These are phyloP conservation scores for Phylloscopus whistleri DNA, from an alignment of 2,113 vertebrate species.

Conservation along the genomic window DNA sequence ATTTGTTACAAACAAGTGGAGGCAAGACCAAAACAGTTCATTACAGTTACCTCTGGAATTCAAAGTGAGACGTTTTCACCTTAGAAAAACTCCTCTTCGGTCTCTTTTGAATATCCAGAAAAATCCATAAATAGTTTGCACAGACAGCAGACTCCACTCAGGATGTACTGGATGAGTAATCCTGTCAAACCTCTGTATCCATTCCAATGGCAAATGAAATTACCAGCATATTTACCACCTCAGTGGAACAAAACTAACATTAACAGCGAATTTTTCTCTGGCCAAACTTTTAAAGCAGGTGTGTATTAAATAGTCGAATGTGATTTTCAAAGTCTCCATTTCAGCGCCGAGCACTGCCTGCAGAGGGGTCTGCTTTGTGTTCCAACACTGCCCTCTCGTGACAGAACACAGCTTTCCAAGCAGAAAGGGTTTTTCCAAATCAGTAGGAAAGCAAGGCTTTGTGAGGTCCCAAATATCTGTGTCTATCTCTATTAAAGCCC, in stretches of 20 bases:
- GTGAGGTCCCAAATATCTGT: background rate
- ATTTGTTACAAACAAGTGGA: background rate
- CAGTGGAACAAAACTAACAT: background rate
- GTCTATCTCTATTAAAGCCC: background rate
- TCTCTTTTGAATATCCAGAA: background rate
- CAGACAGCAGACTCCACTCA: background rate
- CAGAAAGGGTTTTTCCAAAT: background rate
- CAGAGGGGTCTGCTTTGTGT: background rate
- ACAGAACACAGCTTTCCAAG: background rate
- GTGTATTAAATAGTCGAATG: background rate
- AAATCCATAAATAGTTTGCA: background rate
- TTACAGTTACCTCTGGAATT: background rate
- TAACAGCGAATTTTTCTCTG: background rate
- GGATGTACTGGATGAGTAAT: background rate
- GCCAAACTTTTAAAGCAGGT: background rate
- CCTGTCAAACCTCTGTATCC: background rate
- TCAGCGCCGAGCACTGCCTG: background rate
- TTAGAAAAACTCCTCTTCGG: background rate
- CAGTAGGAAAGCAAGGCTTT: background rate
- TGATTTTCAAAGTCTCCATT: background rate
- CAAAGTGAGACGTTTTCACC: background rate
- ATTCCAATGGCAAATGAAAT: background rate
- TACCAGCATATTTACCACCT: background rate
- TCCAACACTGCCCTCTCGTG: slow-evolving; percentile 70
- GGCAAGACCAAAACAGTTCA: background rate